phyloP scores from a whole-genome alignment of 2,888 invertebrate species.

The Tiphia femorata region DNA sequence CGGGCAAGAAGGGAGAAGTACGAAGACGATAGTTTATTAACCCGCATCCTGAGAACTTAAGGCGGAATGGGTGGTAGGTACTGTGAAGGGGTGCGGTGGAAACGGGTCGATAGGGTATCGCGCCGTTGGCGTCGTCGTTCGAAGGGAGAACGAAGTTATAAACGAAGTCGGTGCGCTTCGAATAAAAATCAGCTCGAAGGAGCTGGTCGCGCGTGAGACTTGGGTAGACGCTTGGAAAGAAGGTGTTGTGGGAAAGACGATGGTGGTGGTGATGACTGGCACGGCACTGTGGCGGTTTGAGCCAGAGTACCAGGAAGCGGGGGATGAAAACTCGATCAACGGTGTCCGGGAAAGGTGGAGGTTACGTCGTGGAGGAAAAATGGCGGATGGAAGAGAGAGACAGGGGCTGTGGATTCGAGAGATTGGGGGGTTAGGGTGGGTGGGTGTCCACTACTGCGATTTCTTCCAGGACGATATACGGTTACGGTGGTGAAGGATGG shows the following conservation, averaged over 20 bases:
- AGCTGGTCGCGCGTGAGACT: neutral
- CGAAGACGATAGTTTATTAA: slow-evolving; percentile 11
- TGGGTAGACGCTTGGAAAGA: neutral
- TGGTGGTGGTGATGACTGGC: slow-evolving; percentile 2
- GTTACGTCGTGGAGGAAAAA: slow-evolving; percentile 17
- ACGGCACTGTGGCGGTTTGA: slow-evolving; percentile 19
- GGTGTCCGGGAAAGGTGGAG: slow-evolving; percentile 27
- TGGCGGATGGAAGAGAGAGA: slow-evolving; percentile 25
- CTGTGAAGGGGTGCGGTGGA: neutral
- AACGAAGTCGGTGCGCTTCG: slow-evolving; percentile 50
- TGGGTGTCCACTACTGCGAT: slow-evolving; percentile 42
- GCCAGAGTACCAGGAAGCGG: slow-evolving; percentile 27
- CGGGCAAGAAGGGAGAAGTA: slow-evolving; percentile 7
- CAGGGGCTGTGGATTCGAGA: too few relatives aligned
- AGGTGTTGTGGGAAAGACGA: neutral
- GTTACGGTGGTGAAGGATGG: neutral
- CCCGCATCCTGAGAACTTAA: neutral
- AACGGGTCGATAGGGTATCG: slow-evolving; percentile 21
- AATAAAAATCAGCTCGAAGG: slow-evolving; percentile 50
- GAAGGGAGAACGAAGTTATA: slow-evolving; percentile 49
- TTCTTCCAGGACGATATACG: slow-evolving; percentile 31
- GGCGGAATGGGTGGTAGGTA: neutral
- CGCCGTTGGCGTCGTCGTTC: slow-evolving; percentile 16
- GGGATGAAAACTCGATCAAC: slow-evolving; percentile 57
- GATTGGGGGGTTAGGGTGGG: slow-evolving; percentile 14